Percentiles rank a stretch among this genome's conserved stretches.
These are phyloP conservation scores for Chloroclystis v-ata DNA, from an alignment of 2,888 invertebrate species.

Conservation along the genomic window DNA sequence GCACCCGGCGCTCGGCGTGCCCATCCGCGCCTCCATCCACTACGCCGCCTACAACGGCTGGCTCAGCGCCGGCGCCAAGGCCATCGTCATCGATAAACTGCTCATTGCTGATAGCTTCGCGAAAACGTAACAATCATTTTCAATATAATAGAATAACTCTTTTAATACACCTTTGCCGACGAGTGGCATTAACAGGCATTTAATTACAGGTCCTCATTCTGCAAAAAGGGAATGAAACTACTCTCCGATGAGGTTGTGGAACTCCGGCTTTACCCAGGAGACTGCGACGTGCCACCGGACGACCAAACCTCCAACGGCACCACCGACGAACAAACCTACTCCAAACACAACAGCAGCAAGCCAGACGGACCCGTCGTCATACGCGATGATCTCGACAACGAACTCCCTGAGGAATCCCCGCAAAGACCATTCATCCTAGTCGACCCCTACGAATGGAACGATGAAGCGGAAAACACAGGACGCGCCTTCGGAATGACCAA, in stretches of 20 bases:
- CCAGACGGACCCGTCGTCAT: constrained; percentile 33
- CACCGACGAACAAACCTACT: constrained; percentile 38
- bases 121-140: constrained; percentile 85
- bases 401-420: constrained; percentile 61
- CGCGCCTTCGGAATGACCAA: constrained; percentile 80
- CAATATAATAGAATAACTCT: too few relatives aligned
- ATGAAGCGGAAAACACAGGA: constrained; percentile 71
- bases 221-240: constrained; percentile 85
- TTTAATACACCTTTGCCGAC: too few relatives aligned
- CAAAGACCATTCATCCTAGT: constrained; percentile 58
- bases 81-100: constrained; percentile 89
- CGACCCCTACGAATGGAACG: constrained; percentile 74
- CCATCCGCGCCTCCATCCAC: constrained; percentile 84
- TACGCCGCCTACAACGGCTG: constrained; percentile 95
- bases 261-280: constrained; percentile 85
- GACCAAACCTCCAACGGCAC: constrained; percentile 39
- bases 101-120: constrained; percentile 91
- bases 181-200: not conserved
- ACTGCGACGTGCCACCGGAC: constrained; percentile 82
- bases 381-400: constrained; percentile 58
- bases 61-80: constrained; percentile 89
- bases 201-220: constrained; percentile 84
- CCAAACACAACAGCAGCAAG: constrained; percentile 50
- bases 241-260: constrained; percentile 85
- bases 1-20: constrained; percentile 89